A percentile compares a stretch with the other conserved stretches of the same genome.
Evolutionary conservation across 2,797 vertebrate species (phyloP).

Genomic region (Sphenopsis melanotis): DNA sequence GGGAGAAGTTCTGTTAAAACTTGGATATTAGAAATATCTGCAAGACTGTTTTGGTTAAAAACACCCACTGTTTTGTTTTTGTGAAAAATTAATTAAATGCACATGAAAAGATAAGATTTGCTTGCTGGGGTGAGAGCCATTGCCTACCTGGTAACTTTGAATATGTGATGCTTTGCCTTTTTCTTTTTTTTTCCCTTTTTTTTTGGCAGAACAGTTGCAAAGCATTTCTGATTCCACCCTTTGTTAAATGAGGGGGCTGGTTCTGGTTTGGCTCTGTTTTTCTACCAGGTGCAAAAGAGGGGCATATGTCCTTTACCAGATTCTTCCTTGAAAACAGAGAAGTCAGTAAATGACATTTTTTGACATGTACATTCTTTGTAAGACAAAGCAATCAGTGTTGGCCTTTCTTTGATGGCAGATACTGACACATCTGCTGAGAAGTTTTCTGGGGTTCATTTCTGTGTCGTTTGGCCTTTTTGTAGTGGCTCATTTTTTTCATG

Average conservation of each 20-base stretch:
- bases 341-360: neutral
- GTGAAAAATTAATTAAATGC: neutral
- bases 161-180: neutral
- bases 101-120: neutral
- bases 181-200: too few relatives aligned
- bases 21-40: neutral
- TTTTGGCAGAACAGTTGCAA: neutral
- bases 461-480: neutral
- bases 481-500: neutral
- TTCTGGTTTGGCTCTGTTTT: neutral
- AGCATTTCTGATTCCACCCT: neutral
- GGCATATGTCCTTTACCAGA: neutral
- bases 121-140: neutral
- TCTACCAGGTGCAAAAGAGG: neutral
- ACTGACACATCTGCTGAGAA: fast-evolving
- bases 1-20: neutral
- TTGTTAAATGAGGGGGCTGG: neutral
- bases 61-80: neutral
- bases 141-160: neutral
- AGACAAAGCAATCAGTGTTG: neutral
- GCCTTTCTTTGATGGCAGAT: neutral
- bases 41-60: neutral
- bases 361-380: neutral
- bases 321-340: neutral
- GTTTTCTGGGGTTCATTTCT: neutral